A percentile compares a stretch with the other conserved stretches of the same genome.
Evolutionary conservation across 1,140 invertebrate genomes (phyloP).

Genomic region (Leptinotarsa undecemlineata): DNA sequence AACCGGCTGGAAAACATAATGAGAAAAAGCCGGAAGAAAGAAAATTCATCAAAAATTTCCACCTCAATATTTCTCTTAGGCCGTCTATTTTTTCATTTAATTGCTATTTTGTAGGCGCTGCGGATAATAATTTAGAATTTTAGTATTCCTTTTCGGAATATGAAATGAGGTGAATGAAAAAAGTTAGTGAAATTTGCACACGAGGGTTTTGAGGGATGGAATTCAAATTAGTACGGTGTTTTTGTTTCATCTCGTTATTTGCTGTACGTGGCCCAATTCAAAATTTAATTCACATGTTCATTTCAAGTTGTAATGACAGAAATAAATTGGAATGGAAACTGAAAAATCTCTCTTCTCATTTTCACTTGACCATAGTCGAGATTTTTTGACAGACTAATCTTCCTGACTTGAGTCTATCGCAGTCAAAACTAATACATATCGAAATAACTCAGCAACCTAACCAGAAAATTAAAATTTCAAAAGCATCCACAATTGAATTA

Average conservation of each 20-base stretch:
- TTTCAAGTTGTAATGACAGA: too few relatives aligned
- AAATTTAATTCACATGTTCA: not conserved
- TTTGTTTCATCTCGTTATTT: not conserved
- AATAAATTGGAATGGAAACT: too few relatives aligned
- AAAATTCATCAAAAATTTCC: constrained; percentile 6
- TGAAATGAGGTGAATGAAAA: constrained; percentile 1
- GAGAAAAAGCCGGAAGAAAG: constrained; percentile 2
- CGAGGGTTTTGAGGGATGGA: not conserved
- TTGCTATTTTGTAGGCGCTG: constrained; percentile 4
- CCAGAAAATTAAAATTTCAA: too few relatives aligned
- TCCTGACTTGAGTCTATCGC: too few relatives aligned
- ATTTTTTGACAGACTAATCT: too few relatives aligned
- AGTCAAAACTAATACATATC: too few relatives aligned
- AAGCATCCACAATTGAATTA: too few relatives aligned
- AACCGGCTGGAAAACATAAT: not conserved
- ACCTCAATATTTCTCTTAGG: constrained; percentile 3
- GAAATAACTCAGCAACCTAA: too few relatives aligned
- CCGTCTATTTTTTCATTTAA: constrained; percentile 8
- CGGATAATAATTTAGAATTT: constrained; percentile 6
- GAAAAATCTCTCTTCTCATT: too few relatives aligned
- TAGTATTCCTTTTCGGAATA: not conserved
- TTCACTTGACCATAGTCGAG: too few relatives aligned
- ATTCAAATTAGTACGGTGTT: not conserved
- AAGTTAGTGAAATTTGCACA: not conserved
- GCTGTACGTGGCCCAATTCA: not conserved